phyloP scores from a whole-genome alignment of 2,888 invertebrate species.

The Pristionchus japonicus region DNA sequence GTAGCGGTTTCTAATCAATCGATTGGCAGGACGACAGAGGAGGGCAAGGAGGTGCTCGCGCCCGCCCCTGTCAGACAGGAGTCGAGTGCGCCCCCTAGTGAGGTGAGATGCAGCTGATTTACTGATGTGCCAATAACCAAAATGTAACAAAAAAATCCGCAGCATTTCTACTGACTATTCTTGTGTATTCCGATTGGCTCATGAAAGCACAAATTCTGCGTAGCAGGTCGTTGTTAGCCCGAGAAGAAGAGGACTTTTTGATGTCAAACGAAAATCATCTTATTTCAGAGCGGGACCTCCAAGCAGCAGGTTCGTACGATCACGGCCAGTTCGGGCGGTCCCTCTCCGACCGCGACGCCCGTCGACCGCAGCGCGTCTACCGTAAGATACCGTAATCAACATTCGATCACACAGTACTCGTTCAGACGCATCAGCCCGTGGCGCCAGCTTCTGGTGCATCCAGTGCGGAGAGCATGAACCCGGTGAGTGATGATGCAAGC shows the following conservation, averaged over 20 bases:
- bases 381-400: not conserved
- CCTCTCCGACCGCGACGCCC: not conserved
- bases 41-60: not conserved
- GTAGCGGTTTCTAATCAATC: too few species aligned
- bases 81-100: slow-evolving; percentile 3
- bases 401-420: too few species aligned
- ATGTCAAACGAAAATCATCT: too few species aligned
- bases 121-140: too few species aligned
- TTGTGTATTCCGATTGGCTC: too few species aligned
- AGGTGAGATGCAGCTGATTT: not conserved
- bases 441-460: not conserved
- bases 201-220: too few species aligned
- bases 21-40: not conserved
- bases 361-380: not conserved
- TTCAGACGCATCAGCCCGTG: not conserved
- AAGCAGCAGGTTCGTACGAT: not conserved
- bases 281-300: not conserved
- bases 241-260: too few species aligned
- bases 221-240: too few species aligned
- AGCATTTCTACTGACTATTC: too few species aligned
- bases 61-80: not conserved
- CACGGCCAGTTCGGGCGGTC: not conserved
- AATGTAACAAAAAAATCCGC: too few species aligned
- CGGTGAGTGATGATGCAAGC: not conserved
- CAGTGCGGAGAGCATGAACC: not conserved